Evolutionary conservation across 2,113 vertebrate species (phyloP).

Genomic region (human): GRCh38 chr15:71232001-71232500

Average conservation of each 20-base stretch:
- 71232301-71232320: not conserved
- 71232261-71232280: not conserved
- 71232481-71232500: accelerated
- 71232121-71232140: not conserved
- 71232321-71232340: not conserved
- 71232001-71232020: not conserved
- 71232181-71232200: not conserved
- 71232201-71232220: not conserved
- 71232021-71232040: not conserved
- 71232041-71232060: not conserved
- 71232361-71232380: not conserved
- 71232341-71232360: not conserved
- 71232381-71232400: not conserved
- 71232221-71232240: not conserved
- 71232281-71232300: not conserved
- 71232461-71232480: not conserved
- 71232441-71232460: not conserved
- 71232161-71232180: not conserved
- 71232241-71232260: not conserved
- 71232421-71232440: not conserved
- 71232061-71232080: not conserved
- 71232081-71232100: not conserved
- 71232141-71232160: not conserved
- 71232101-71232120: not conserved
- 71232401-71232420: not conserved